Evolutionary conservation across 2,888 invertebrate species (phyloP).

Genomic region (Stenichneumon culpator): DNA sequence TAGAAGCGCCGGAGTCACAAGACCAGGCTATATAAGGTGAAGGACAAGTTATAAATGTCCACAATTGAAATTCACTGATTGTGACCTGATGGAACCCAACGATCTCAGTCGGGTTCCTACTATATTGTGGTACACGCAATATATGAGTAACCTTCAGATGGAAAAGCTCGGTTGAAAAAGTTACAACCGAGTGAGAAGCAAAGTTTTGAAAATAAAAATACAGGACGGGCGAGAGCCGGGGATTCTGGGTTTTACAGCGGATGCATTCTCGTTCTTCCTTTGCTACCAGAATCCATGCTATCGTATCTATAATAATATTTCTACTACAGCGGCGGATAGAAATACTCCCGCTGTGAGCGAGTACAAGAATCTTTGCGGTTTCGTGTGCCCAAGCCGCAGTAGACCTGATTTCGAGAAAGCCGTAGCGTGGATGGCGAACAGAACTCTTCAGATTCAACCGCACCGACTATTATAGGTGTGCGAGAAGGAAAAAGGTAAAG

Average conservation of each 20-base stretch:
- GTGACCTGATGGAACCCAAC: too few species aligned
- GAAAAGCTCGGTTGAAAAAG: neutral
- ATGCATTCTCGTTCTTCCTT: slow-evolving; percentile 26
- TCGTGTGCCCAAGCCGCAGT: slow-evolving; percentile 51
- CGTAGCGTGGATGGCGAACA: slow-evolving; percentile 38
- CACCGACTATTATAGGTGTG: slow-evolving; percentile 43
- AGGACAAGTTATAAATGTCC: too few species aligned
- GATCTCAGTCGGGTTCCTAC: neutral
- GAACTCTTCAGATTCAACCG: slow-evolving; percentile 55
- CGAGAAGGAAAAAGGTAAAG: slow-evolving; percentile 38
- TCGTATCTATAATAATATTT: slow-evolving; percentile 41
- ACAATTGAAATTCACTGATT: too few species aligned
- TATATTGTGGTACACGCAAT: neutral
- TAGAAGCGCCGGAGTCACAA: too few species aligned
- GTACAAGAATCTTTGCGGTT: slow-evolving; percentile 59
- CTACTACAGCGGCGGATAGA: neutral
- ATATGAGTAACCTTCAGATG: neutral
- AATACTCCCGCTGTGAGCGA: slow-evolving; percentile 30
- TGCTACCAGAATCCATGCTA: slow-evolving; percentile 17
- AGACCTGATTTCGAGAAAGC: slow-evolving; percentile 62
- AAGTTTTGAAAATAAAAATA: neutral
- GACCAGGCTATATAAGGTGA: too few species aligned
- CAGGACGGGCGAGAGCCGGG: neutral
- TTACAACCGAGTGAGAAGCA: neutral
- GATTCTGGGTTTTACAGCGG: slow-evolving; percentile 26